Percentiles rank a stretch among this genome's conserved stretches.
Evolutionary conservation across 2,113 vertebrate genomes (phyloP).

Genomic region (Mustelus asterias): DNA sequence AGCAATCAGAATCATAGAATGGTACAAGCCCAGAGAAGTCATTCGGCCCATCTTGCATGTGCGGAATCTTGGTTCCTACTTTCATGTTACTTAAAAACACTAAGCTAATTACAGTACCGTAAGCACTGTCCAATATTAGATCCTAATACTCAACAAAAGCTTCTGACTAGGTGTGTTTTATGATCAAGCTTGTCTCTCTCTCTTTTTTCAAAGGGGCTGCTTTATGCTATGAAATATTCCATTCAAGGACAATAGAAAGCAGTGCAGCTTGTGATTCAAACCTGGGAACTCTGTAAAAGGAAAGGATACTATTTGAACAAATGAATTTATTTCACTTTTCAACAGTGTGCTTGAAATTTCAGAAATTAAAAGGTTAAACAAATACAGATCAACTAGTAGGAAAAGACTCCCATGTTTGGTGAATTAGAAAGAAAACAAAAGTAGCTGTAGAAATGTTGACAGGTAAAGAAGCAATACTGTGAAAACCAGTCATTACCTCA

Average conservation of each 20-base stretch:
- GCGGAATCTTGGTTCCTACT: neutral
- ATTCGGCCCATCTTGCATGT: neutral
- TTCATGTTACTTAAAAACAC: neutral
- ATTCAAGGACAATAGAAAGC: neutral
- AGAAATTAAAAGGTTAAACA: slow-evolving; percentile 29
- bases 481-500: slow-evolving; percentile 36
- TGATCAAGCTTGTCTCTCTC: neutral
- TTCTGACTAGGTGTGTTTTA: neutral
- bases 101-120: neutral
- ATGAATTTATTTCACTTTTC: neutral
- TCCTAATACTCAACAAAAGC: neutral
- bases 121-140: neutral
- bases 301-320: neutral
- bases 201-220: neutral
- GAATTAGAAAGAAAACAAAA: slow-evolving; percentile 29
- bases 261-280: neutral
- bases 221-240: neutral
- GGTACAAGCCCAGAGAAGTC: too few relatives aligned
- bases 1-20: neutral
- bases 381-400: slow-evolving; percentile 16
- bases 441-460: slow-evolving; percentile 22
- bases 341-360: neutral
- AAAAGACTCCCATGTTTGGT: slow-evolving; percentile 20
- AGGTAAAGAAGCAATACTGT: slow-evolving; percentile 14
- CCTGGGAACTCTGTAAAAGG: neutral